phyloP scores from a whole-genome alignment of 2,888 invertebrate species.

The Kuschelorhynchus macadamiae region DNA sequence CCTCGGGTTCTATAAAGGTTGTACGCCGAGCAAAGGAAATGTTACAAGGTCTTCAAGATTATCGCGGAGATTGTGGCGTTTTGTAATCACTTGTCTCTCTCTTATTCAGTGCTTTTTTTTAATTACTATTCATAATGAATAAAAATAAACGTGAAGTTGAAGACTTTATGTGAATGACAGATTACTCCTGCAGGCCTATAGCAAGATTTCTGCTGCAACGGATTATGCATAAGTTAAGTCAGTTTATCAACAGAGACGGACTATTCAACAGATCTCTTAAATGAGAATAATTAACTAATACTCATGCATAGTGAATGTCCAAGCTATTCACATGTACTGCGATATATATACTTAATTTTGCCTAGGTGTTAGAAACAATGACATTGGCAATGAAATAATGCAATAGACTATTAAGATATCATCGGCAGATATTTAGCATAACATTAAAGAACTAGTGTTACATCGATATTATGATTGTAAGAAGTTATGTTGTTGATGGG shows the following conservation, averaged over 20 bases:
- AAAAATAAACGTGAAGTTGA: constrained; percentile 66
- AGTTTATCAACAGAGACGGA: constrained; percentile 20
- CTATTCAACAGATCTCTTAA: neutral
- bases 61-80: constrained; percentile 68
- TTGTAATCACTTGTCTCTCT: constrained; percentile 59
- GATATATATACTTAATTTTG: no score
- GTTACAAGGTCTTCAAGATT: constrained; percentile 71
- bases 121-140: constrained; percentile 67
- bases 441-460: no score
- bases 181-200: constrained; percentile 61
- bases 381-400: no score
- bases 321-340: no score
- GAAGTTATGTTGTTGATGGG: no score
- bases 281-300: no score
- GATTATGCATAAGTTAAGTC: constrained; percentile 57
- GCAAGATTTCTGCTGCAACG: constrained; percentile 52
- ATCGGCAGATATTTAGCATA: no score
- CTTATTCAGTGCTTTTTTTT: constrained; percentile 54
- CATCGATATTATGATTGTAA: no score
- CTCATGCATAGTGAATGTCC: no score
- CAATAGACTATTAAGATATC: no score
- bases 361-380: no score
- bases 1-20: constrained; percentile 60
- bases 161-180: constrained; percentile 68
- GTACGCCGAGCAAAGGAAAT: constrained; percentile 60